These are phyloP conservation scores for Porites evermanni DNA, from an alignment of 92 coral and sea anemone species.

Conservation along the genomic window DNA sequence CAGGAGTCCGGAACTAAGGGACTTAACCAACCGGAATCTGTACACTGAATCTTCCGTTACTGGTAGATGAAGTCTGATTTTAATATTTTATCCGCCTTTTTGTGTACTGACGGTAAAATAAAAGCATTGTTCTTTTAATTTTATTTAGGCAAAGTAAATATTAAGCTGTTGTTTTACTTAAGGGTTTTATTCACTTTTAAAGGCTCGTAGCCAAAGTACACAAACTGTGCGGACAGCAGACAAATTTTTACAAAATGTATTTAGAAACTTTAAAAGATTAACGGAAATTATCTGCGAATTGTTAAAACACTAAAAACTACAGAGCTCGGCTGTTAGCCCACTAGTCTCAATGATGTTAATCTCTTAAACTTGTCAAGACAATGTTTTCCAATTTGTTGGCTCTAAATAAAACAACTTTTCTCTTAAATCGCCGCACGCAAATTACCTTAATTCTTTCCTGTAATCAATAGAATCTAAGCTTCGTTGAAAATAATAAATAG, in stretches of 20 bases:
- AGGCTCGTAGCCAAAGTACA: conserved; percentile 3
- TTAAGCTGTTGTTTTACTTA: conserved; percentile 31
- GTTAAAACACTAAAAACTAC: conserved; percentile 23
- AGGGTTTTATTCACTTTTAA: conserved; percentile 14
- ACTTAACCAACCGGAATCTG: conserved; percentile 42
- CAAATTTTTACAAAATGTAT: conserved; percentile 64
- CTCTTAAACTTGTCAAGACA: conserved; percentile 25
- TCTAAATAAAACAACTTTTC: neutral
- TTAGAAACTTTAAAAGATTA: conserved; percentile 67
- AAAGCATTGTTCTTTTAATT: conserved; percentile 32
- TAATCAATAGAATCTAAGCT: neutral
- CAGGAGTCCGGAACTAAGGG: conserved; percentile 22
- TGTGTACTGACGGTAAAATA: conserved; percentile 26
- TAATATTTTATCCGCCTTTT: conserved; percentile 19
- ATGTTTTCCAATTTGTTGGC: conserved; percentile 2
- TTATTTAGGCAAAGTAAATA: conserved; percentile 26
- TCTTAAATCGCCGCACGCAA: neutral
- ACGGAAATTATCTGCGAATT: conserved; percentile 41
- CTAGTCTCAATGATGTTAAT: conserved; percentile 20
- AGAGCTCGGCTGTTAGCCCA: neutral
- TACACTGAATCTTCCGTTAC: neutral
- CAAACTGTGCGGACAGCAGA: conserved; percentile 15
- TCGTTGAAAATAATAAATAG: neutral
- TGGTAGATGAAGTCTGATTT: neutral
- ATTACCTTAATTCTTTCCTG: neutral